Conservation (phyloP, 2,113 vertebrate species). For the Lethenteron reissneri region DNA sequence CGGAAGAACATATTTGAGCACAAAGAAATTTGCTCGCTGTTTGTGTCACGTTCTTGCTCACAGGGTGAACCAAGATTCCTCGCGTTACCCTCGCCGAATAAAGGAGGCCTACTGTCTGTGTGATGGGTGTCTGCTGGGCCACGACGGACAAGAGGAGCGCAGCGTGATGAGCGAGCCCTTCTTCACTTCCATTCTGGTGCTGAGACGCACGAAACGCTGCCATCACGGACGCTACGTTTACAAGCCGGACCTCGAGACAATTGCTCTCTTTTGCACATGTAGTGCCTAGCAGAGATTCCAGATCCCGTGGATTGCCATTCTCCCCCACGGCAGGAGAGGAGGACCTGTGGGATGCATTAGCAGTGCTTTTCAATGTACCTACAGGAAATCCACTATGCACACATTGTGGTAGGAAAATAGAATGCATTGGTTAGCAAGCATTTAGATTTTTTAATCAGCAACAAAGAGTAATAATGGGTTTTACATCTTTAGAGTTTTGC, state of each 20-base stretch:
- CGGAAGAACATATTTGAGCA: no score
- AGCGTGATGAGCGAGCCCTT: conserved; percentile 9
- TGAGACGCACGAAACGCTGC: conserved; percentile 9
- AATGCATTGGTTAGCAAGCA: no score
- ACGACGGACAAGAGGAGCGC: background rate
- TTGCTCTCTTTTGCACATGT: conserved; percentile 12
- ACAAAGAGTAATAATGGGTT: no score
- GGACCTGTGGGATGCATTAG: no score
- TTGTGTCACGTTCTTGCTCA: conserved; percentile 5
- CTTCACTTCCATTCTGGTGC: conserved; percentile 8
- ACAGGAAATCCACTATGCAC: no score
- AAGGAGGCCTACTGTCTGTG: conserved; percentile 10
- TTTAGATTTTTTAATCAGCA: no score
- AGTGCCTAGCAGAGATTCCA: background rate
- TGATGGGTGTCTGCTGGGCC: conserved; percentile 9
- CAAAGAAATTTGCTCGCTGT: no score
- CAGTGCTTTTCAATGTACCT: no score
- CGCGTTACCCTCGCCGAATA: conserved; percentile 9
- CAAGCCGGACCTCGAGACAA: conserved; percentile 8
- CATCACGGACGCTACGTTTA: conserved; percentile 9
- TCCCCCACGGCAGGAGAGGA: no score
- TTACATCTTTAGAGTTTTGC: no score
- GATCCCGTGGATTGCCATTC: no score
- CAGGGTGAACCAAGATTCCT: background rate
- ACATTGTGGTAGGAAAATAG: no score